A percentile compares a stretch with the other conserved stretches of the same genome.
phyloP scores from a whole-genome alignment of 2,888 invertebrate species.

The Ethmia dodecea region DNA sequence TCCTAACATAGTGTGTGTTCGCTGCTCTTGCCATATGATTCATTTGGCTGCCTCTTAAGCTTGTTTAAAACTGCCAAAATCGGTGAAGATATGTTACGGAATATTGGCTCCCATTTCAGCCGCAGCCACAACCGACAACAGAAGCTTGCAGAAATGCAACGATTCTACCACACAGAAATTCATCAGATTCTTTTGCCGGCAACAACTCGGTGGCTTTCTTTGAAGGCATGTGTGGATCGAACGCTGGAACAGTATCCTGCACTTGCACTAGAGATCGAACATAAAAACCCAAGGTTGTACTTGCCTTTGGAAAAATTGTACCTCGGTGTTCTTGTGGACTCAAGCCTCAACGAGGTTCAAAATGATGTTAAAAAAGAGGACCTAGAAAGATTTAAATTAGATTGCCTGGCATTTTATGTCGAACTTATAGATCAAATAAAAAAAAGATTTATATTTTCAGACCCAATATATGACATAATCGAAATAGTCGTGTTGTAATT shows the following conservation, averaged over 20 bases:
- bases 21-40: constrained; percentile 37
- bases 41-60: constrained; percentile 33
- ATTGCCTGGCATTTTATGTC: neutral
- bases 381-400: neutral
- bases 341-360: neutral
- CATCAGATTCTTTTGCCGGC: constrained; percentile 27
- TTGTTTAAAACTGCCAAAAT: constrained; percentile 31
- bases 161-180: constrained; percentile 30
- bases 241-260: constrained; percentile 34
- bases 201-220: constrained; percentile 33
- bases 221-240: constrained; percentile 33
- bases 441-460: constrained; percentile 5
- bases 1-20: constrained; percentile 29
- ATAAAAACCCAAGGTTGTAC: constrained; percentile 1
- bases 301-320: constrained; percentile 3
- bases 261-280: constrained; percentile 11
- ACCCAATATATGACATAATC: constrained; percentile 2
- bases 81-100: constrained; percentile 20
- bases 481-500: neutral
- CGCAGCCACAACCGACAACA: constrained; percentile 14
- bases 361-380: too few relatives aligned
- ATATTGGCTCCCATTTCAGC: constrained; percentile 17
- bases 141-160: constrained; percentile 31
- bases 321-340: neutral
- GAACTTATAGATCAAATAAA: neutral